Base-by-base conservation (phyloP, 2,113 vertebrate species). In the Capreolus pygargus region DNA sequence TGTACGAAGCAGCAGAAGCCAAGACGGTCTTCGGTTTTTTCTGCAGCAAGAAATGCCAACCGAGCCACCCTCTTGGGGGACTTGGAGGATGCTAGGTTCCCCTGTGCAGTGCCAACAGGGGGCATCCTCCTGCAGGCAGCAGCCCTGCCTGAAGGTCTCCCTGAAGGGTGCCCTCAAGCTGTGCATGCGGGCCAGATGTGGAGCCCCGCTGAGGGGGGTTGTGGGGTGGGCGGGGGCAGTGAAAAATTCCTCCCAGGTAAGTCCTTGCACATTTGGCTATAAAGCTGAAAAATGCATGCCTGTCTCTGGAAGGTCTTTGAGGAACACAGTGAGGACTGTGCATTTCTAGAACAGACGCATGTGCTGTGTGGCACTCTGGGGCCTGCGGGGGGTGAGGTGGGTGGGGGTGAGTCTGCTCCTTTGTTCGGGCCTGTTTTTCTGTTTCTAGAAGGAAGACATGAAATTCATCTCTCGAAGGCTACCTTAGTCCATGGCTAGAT, bases 241-340 rank as follows among this genome's bases (percentile, higher is more conserved):
- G 57, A 3, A 0, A 0, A 0, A 1, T 0, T 2, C 1, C 6
- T 6, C 27, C 64, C 17, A 1, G 0, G 47, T 0, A 13, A 47
- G 4, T 9, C 21, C 70, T 79, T 0, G 1, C 3, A 19, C 19
- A 0, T 36, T 28, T 33, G 57, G 39, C 15, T 19, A 12, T 12
- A 33, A 47, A 79, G 1, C 3, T 2, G 33, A 9, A n/a, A 27
- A 21, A 5, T 0, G 33, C 28, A 5, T 0, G 0, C 8, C 0
- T 1, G n/a, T 9, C 33, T 36, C 23, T 39, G 47, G 14, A 17
- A 1, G 39, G 30, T 11, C 55, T 25, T 10, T 0, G 2, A 19
- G 47, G 60, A 90, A 81, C 5, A 15, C 16, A 7, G 39, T 21
- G 15, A 2, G 6, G 2, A 4, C 25, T 1, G 36, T 6, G 45